Evolutionary conservation across 2,888 invertebrate species (phyloP).

Genomic region (Philhelius pedissequus): DNA sequence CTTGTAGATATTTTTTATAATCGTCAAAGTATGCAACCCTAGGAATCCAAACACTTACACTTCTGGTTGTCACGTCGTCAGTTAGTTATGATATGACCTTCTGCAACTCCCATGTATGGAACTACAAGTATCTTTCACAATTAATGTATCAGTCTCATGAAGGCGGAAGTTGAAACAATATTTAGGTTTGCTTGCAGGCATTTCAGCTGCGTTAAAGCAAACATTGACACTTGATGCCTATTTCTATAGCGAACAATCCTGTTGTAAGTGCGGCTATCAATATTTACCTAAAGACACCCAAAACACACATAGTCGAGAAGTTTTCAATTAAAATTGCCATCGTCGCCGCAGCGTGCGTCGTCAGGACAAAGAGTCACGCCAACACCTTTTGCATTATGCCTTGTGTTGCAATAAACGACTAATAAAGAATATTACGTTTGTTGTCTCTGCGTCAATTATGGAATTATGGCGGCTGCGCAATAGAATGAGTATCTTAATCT

Average conservation of each 20-base stretch:
- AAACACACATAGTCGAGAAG: background rate
- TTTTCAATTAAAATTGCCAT: background rate
- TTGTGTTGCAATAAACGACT: background rate
- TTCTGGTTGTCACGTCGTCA: background rate
- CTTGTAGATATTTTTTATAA: too few relatives aligned
- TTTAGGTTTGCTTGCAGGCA: slow-evolving; percentile 14
- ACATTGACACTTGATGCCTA: background rate
- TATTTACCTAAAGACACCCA: slow-evolving; percentile 8
- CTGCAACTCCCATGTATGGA: background rate
- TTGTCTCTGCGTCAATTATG: slow-evolving; percentile 12
- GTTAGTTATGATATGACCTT: background rate
- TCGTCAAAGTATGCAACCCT: background rate
- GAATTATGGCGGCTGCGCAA: slow-evolving; percentile 12
- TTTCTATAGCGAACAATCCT: background rate
- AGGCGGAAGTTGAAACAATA: slow-evolving; percentile 19
- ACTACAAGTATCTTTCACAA: background rate
- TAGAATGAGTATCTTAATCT: background rate
- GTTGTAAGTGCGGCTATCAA: background rate
- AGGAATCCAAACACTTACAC: background rate
- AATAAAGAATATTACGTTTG: background rate
- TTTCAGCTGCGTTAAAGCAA: slow-evolving; percentile 43
- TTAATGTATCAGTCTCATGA: background rate
- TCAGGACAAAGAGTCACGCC: background rate
- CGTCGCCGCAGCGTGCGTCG: too few relatives aligned
- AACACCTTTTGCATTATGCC: background rate